phyloP scores from a whole-genome alignment of 2,888 invertebrate genomes.

The Tetranychus piercei region DNA sequence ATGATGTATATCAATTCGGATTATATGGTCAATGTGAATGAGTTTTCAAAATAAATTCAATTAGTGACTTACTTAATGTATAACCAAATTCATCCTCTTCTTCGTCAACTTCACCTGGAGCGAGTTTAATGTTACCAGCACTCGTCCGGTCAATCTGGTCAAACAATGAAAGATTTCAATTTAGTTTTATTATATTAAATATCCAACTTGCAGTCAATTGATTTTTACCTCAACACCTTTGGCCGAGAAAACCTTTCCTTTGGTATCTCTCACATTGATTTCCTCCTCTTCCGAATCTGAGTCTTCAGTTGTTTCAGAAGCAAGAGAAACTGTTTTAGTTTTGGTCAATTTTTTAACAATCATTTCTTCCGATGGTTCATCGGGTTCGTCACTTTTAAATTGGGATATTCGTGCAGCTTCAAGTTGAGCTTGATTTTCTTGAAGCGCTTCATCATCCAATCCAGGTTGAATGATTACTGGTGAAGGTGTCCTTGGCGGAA shows the following conservation, averaged over 20 bases:
- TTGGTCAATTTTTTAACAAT: too few species aligned
- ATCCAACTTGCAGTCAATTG: background rate
- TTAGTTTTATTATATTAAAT: background rate
- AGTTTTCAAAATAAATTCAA: background rate
- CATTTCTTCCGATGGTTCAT: background rate
- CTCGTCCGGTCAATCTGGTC: slow-evolving; percentile 65
- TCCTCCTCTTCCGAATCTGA: slow-evolving; percentile 42
- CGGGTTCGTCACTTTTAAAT: background rate
- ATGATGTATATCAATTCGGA: background rate
- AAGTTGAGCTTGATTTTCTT: slow-evolving; percentile 28
- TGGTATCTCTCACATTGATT: slow-evolving; percentile 42
- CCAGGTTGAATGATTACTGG: slow-evolving; percentile 37
- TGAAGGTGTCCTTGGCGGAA: slow-evolving; percentile 32
- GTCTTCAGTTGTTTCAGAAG: slow-evolving; percentile 3
- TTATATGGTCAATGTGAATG: background rate
- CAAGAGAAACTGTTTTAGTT: background rate
- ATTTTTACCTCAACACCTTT: slow-evolving; percentile 49
- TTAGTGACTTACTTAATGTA: slow-evolving; percentile 56
- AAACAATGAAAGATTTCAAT: background rate
- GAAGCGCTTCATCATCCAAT: slow-evolving; percentile 29
- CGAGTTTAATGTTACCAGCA: slow-evolving; percentile 60
- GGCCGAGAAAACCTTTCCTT: slow-evolving; percentile 57
- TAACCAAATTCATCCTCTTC: slow-evolving; percentile 60
- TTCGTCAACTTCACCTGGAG: slow-evolving; percentile 45
- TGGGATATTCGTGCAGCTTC: slow-evolving; percentile 16